Evolutionary conservation across 2,888 invertebrate species (phyloP).

Genomic region (Colostygia pectinataria): DNA sequence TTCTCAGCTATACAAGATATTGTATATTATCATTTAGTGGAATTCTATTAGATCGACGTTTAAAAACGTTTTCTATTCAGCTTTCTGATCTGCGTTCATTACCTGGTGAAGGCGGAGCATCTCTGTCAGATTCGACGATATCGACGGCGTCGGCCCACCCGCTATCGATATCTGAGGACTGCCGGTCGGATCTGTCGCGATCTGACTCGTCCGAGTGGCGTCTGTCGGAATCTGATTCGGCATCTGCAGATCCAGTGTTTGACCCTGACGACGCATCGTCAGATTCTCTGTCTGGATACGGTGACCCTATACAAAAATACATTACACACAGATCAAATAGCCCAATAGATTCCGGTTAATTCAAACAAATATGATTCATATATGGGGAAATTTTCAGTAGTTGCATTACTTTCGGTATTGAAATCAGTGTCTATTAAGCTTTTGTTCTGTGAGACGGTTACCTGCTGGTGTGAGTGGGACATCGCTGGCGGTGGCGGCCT

Average conservation of each 20-base stretch:
- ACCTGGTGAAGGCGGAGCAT: slow-evolving; percentile 1
- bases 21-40: not conserved
- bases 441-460: too few species aligned
- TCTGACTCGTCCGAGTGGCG: too few species aligned
- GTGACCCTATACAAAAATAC: too few species aligned
- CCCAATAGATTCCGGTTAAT: too few species aligned
- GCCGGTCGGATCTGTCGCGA: not conserved
- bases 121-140: not conserved
- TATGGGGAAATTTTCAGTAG: too few species aligned
- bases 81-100: slow-evolving; percentile 9
- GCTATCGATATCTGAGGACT: slow-evolving; percentile 15
- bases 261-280: not conserved
- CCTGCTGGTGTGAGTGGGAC: too few species aligned
- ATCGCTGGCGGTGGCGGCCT: too few species aligned
- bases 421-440: too few species aligned
- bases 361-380: too few species aligned
- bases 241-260: not conserved
- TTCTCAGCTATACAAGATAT: not conserved
- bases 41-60: not conserved
- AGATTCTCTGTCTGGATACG: not conserved
- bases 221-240: not conserved
- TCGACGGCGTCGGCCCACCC: slow-evolving; percentile 14
- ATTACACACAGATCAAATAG: too few species aligned
- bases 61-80: slow-evolving; percentile 6
- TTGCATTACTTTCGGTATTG: too few species aligned